Percentiles rank a stretch among this genome's conserved stretches.
Evolutionary conservation across 2,888 invertebrate genomes (phyloP).

Genomic region (Nemotelus nigrinus): DNA sequence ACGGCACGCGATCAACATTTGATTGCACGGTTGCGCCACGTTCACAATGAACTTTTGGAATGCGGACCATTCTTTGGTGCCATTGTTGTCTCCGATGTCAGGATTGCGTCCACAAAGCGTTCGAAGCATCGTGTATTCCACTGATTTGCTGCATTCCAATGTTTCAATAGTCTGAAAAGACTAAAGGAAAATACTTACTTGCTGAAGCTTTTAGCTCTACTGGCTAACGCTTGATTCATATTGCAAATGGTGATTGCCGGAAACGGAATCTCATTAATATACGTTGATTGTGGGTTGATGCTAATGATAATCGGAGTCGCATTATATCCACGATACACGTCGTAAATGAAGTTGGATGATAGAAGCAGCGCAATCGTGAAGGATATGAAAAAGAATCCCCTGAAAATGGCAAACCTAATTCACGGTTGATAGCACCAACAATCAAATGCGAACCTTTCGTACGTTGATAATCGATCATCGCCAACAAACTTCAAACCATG

Average conservation of each 20-base stretch:
- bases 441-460: slow-evolving; percentile 57
- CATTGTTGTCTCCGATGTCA: slow-evolving; percentile 5
- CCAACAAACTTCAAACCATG: slow-evolving; percentile 83
- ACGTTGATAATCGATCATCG: slow-evolving; percentile 60
- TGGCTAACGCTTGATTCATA: slow-evolving; percentile 75
- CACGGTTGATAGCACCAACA: neutral
- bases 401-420: neutral
- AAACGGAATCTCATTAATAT: slow-evolving; percentile 77
- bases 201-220: slow-evolving; percentile 13
- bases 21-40: slow-evolving; percentile 80
- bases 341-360: slow-evolving; percentile 78
- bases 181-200: neutral
- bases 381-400: neutral
- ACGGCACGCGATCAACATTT: slow-evolving; percentile 76
- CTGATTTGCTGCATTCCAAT: slow-evolving; percentile 45
- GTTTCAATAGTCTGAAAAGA: neutral
- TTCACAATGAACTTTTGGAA: slow-evolving; percentile 64
- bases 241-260: slow-evolving; percentile 88
- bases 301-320: slow-evolving; percentile 80
- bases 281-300: slow-evolving; percentile 77
- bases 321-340: slow-evolving; percentile 78
- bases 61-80: slow-evolving; percentile 26
- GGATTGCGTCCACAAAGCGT: slow-evolving; percentile 51
- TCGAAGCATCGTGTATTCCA: slow-evolving; percentile 61
- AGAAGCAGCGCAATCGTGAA: slow-evolving; percentile 69